phyloP scores from a whole-genome alignment of 2,888 invertebrate species.

The Achlya flavicornis region DNA sequence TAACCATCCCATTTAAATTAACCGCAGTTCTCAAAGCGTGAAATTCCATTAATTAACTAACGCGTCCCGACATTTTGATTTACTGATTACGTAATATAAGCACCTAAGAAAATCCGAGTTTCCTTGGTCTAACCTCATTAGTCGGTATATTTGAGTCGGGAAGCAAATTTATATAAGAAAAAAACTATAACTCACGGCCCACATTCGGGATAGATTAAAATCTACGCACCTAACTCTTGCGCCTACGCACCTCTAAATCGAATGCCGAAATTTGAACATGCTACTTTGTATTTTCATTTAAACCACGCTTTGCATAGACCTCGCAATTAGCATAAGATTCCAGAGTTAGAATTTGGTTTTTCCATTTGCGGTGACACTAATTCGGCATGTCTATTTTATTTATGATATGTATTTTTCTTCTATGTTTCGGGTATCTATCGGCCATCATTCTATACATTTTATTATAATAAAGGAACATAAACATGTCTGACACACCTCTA shows the following conservation, averaged over 20 bases:
- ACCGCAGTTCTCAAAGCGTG: constrained; percentile 50
- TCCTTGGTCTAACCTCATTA: constrained; percentile 61
- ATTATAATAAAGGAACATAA: constrained; percentile 64
- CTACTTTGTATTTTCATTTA: constrained; percentile 39
- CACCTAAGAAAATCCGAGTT: constrained; percentile 47
- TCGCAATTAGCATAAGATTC: constrained; percentile 72
- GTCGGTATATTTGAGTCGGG: constrained; percentile 60
- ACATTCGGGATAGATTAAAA: constrained; percentile 72
- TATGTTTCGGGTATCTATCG: constrained; percentile 50
- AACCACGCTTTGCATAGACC: constrained; percentile 47
- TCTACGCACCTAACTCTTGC: constrained; percentile 69
- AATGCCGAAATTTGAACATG: constrained; percentile 67
- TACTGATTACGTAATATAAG: constrained; percentile 46
- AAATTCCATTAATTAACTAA: constrained; percentile 63
- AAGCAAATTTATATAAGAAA: constrained; percentile 66
- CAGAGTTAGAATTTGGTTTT: constrained; percentile 55
- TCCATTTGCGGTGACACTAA: constrained; percentile 70
- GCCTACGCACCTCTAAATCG: constrained; percentile 74
- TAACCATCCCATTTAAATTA: constrained; percentile 49
- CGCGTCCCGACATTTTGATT: constrained; percentile 61
- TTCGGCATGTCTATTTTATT: constrained; percentile 71
- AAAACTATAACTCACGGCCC: constrained; percentile 75
- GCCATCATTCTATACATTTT: constrained; percentile 67
- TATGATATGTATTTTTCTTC: constrained; percentile 68
- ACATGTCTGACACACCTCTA: constrained; percentile 56